Conservation (phyloP, 53 echinoderm and acorn worm species). For the Stichopus horrens region DNA sequence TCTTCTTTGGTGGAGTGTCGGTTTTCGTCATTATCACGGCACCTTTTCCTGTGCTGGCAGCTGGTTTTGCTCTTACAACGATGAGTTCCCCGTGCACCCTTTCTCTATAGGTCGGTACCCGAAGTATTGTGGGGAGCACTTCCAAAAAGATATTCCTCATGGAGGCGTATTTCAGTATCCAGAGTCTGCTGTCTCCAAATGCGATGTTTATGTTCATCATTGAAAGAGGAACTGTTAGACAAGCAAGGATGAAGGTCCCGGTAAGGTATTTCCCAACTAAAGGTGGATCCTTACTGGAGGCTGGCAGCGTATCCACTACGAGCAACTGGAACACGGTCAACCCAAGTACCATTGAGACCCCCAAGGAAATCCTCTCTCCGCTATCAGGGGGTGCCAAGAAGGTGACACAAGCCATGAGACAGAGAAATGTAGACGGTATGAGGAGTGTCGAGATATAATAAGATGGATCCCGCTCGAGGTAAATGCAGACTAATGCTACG, state of each 20-base stretch:
- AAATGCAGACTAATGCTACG: neutral
- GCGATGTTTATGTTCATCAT: constrained; percentile 15
- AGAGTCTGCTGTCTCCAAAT: neutral
- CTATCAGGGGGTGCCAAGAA: constrained; percentile 27
- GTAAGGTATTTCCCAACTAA: constrained; percentile 1
- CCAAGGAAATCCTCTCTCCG: constrained; percentile 22
- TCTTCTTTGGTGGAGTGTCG: neutral
- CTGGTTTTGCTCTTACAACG: neutral
- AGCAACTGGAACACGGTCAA: constrained; percentile 28
- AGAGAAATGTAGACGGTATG: constrained; percentile 24
- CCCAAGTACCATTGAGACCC: constrained; percentile 32
- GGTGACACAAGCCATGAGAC: constrained; percentile 11
- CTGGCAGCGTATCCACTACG: constrained; percentile 1
- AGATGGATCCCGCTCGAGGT: neutral
- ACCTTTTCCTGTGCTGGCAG: neutral
- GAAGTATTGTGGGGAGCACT: neutral
- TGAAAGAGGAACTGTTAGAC: constrained; percentile 9
- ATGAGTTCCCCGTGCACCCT: neutral
- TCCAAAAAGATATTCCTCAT: constrained; percentile 1
- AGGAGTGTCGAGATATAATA: constrained; percentile 3
- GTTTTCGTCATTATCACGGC: neutral
- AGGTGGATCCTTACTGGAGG: constrained; percentile 1
- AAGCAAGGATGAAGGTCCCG: constrained; percentile 13
- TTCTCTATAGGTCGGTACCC: constrained; percentile 3
- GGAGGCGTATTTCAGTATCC: neutral